phyloP scores from a whole-genome alignment of 2,797 vertebrate genomes.

The Cryptoblepharus egeriae region DNA sequence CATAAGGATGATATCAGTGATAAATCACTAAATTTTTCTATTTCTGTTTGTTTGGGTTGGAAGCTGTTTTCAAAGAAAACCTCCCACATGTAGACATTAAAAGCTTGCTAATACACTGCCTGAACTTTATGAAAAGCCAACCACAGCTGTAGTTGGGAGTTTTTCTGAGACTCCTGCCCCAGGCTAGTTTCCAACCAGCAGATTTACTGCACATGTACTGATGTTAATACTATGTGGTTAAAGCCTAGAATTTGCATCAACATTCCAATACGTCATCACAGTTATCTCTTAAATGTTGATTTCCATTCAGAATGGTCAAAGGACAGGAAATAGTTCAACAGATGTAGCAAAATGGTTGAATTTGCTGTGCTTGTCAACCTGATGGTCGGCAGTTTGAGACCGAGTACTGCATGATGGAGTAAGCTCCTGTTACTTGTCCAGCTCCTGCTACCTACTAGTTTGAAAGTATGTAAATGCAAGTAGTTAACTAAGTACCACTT shows the following conservation, averaged over 20 bases:
- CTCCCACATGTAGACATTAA: conserved; percentile 25
- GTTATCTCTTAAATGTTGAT: conserved; percentile 11
- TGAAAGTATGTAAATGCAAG: no score
- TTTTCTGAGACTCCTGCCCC: conserved; percentile 55
- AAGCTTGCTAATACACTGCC: conserved; percentile 47
- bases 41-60: conserved; percentile 36
- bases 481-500: no score
- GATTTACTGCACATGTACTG: conserved; percentile 46
- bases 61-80: conserved; percentile 47
- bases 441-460: no score
- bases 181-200: conserved; percentile 55
- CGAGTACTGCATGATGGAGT: no score
- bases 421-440: no score
- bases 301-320: conserved; percentile 38
- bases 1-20: conserved; percentile 36
- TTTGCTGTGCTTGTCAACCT: no score
- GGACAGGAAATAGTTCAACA: conserved; percentile 32
- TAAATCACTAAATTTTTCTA: conserved; percentile 23
- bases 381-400: no score
- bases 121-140: conserved; percentile 47
- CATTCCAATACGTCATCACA: conserved; percentile 15
- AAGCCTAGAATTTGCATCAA: conserved; percentile 34
- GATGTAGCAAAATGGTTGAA: conserved; percentile 32
- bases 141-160: conserved; percentile 38
- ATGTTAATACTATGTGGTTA: conserved; percentile 55